A percentile compares a stretch with the other conserved stretches of the same genome.
Conservation (phyloP, 2,113 vertebrate species). For the Seriola quinqueradiata region DNA sequence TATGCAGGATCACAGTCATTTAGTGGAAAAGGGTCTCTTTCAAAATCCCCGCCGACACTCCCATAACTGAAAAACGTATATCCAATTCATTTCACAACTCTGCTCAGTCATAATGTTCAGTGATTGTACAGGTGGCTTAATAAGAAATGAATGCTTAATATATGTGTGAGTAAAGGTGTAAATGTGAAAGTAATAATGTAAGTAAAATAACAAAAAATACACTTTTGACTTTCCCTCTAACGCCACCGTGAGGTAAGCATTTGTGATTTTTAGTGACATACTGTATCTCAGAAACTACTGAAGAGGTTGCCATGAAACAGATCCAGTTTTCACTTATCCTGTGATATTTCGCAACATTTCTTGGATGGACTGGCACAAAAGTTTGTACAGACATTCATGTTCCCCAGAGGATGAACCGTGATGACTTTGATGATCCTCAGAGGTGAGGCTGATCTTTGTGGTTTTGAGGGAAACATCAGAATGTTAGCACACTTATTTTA, state of each 20-base stretch:
- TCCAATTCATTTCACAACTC: slow-evolving; percentile 52
- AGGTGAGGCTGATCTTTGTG: neutral
- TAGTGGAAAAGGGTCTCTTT: slow-evolving; percentile 55
- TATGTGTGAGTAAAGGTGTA: neutral
- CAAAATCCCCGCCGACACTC: slow-evolving; percentile 73
- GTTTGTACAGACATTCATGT: neutral
- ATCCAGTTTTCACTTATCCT: neutral
- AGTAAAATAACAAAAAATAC: no score
- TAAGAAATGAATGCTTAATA: slow-evolving; percentile 19
- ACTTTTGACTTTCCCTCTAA: no score
- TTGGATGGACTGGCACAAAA: neutral
- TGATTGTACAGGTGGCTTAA: slow-evolving; percentile 30
- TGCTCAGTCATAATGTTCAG: slow-evolving; percentile 54
- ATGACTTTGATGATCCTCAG: no score
- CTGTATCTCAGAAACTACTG: no score
- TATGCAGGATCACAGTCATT: slow-evolving; percentile 66
- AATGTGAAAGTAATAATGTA: neutral
- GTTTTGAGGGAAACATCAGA: no score
- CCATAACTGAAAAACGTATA: slow-evolving; percentile 64
- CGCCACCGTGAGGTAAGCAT: no score
- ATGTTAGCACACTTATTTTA: neutral
- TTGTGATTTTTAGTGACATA: no score
- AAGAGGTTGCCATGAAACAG: no score
- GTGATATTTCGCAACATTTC: neutral
- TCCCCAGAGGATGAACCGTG: neutral